Base-by-base conservation (phyloP, 92 coral and sea anemone genomes). In the Palythoa grandis region DNA sequence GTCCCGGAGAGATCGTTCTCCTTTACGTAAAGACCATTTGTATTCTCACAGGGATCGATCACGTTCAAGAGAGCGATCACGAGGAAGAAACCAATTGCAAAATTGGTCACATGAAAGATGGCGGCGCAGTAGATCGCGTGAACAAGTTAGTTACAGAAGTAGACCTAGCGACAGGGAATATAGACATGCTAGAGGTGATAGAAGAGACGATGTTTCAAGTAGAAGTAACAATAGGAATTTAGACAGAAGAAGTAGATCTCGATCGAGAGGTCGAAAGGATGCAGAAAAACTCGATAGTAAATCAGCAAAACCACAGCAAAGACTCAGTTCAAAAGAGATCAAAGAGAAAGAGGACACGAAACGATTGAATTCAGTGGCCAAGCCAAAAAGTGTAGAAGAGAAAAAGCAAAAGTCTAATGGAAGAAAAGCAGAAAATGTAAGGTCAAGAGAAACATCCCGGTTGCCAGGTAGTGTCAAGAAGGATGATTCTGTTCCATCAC, bases 91-190 rank as follows among this genome's bases (percentile, higher is more conserved):
- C 54, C 58, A 4, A 43, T 75, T 73, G 76, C 90, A 37, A 52
- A 86, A 87, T 35, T 84, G 92, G 85, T 70, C 70, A 11, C 72
- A 37, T 57, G 85, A 89, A 29, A 86, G 73, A 14, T 83, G 74
- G 63, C 43, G 57, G 38, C 86, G 14, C 23, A 76, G 82, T 16
- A 87, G 90, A 24, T 82, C 87, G 56, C 86, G 85, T 10, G 90
- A 82, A 0, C 60, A 88, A 23, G 15, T 19, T 71, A 54, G 63
- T 82, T 68, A 40, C 57, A 87, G 88, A 76, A 87, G 68, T 37
- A 70, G 90, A 75, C 66, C 82, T 76, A 85, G 92, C 56, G 76
- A 82, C 88, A 87, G 73, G 66, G 78, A 87, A 24, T 37, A 69
- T 68, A 88, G 82, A 48, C 25, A 65, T 56, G 53, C 74, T 23